Evolutionary conservation across 2,113 vertebrate genomes (phyloP), one percentile per base, ranked within the genome.

Genomic region (Trachemys scripta): DNA sequence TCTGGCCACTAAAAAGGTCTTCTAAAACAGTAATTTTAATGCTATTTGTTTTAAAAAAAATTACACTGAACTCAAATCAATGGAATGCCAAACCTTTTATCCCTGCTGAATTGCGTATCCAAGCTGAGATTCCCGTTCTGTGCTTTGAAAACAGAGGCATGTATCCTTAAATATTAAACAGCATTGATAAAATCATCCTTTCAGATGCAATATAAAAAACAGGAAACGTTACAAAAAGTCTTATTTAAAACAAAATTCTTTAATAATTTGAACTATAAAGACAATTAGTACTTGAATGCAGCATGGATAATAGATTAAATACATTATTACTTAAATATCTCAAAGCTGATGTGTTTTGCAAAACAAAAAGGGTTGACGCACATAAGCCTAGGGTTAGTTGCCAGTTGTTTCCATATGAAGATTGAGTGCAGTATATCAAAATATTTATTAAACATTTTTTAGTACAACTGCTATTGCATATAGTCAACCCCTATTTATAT

Each of bases 191-290:
- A 1, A 87, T 91, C 8, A 2, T 38, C 9, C n/a, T 72, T 38
- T 20, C 65, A 72, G 65, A 20, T 11, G 78, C 42, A 89, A 81
- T n/a, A 42, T 56, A 90, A 57, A 45, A 82, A 5, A 14, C 82
- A 92, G 92, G 51, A 92, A 95, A 85, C 38, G 94, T 78, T 51
- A 53, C 38, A 56, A 57, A 42, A 86, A 93, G n/a, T 42, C 84
- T 80, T 98, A 97, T 88, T 97, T 90, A 88, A 97, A 97, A 91
- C 79, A 93, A 65, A 91, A 76, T 82, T 88, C 87, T 98, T 98
- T 98, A 98, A 97, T 98, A 92, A 79, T 96, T 97, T 92, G 49
- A 92, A 92, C 80, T 95, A 92, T 69, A 96, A 94, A 97, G 90
- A 98, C 90, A 94, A 92, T 97, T 95, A 98, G 94, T 97, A 90